phyloP scores from a whole-genome alignment of 35 echinoderm and acorn worm species.

The Patiria miniata region DNA sequence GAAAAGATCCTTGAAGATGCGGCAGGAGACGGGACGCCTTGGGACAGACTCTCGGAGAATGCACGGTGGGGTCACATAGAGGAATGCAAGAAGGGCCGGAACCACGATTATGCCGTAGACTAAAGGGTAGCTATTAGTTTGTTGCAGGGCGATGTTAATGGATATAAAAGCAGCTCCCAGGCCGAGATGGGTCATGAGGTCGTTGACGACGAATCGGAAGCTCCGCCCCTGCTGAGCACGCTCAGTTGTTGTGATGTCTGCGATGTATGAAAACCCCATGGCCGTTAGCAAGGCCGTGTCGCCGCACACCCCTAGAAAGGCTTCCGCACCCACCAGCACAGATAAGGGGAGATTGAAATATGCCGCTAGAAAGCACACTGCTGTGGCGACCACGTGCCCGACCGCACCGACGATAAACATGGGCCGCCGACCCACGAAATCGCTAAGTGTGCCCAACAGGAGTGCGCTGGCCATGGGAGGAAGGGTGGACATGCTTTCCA shows the following conservation, averaged over 20 bases:
- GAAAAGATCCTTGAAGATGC: not conserved
- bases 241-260: not conserved
- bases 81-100: not conserved
- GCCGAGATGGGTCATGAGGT: slow-evolving; percentile 3
- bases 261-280: not conserved
- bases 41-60: not conserved
- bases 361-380: not conserved
- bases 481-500: not conserved
- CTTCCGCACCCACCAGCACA: not conserved
- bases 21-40: not conserved
- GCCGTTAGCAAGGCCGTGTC: not conserved
- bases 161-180: not conserved
- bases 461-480: not conserved
- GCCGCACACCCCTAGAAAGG: not conserved
- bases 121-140: not conserved
- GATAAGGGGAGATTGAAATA: not conserved
- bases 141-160: not conserved
- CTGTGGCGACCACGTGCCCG: not conserved
- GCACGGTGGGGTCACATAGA: not conserved
- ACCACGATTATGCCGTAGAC: not conserved
- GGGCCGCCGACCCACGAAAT: not conserved
- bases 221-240: not conserved
- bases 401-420: not conserved
- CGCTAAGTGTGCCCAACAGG: not conserved
- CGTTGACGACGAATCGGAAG: not conserved